Conservation (phyloP, 2,797 vertebrate species). For the Pseudochaenichthys georgianus region DNA sequence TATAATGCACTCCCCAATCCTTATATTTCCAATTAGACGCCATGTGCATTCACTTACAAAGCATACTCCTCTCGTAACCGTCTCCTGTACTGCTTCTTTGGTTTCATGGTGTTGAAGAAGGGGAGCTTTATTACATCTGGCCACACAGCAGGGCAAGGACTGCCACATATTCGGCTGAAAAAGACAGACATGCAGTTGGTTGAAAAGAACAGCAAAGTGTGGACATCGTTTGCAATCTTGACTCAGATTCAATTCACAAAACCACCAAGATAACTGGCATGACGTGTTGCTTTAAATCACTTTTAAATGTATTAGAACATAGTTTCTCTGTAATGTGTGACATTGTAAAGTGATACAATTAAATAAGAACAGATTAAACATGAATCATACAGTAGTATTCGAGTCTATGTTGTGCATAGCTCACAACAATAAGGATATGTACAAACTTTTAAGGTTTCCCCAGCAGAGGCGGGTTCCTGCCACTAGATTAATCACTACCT, state of each 20-base stretch:
- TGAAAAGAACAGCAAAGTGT: background rate
- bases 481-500: conserved; percentile 6
- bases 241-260: background rate
- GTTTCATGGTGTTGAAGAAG: conserved; percentile 99
- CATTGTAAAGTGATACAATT: conserved; percentile 1
- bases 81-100: conserved; percentile 99
- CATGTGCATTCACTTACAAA: conserved; percentile 88
- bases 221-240: background rate
- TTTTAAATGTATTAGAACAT: background rate
- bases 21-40: background rate
- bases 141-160: conserved; percentile 98
- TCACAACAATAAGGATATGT: background rate
- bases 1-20: background rate
- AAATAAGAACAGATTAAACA: background rate
- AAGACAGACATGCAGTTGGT: conserved; percentile 23
- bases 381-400: background rate
- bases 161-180: conserved; percentile 95
- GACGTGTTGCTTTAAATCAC: background rate
- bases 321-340: background rate
- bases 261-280: conserved; percentile 17
- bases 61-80: conserved; percentile 97
- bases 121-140: conserved; percentile 99
- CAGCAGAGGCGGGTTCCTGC: background rate
- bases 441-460: background rate
- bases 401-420: background rate